Evolutionary conservation across 2,797 vertebrate species (phyloP).

Genomic region (Muscicapa comitata): DNA sequence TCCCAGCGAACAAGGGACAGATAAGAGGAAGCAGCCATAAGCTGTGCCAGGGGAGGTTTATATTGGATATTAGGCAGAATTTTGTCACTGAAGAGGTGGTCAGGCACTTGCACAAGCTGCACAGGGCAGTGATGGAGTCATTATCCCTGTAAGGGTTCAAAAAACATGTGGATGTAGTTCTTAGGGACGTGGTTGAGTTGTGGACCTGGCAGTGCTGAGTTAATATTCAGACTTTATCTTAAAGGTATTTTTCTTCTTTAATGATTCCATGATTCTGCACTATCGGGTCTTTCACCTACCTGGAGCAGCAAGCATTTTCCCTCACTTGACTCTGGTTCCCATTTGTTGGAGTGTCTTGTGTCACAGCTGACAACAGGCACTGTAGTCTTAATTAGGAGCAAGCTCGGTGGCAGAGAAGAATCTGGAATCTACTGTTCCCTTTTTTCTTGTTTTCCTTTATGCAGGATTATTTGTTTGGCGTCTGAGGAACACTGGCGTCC

Average conservation of each 20-base stretch:
- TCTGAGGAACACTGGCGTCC: constrained; percentile 62
- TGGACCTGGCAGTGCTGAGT: background rate
- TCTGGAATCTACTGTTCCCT: background rate
- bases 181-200: background rate
- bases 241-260: background rate
- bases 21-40: background rate
- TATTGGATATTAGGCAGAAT: background rate
- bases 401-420: background rate
- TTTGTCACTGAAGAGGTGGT: background rate
- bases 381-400: background rate
- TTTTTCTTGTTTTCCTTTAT: background rate
- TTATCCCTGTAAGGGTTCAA: background rate
- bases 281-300: background rate
- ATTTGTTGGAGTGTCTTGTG: background rate
- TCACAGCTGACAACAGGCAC: background rate
- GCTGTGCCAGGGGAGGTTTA: background rate
- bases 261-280: background rate
- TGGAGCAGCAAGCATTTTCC: background rate
- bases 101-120: background rate
- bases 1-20: background rate
- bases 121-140: background rate
- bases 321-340: background rate
- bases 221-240: background rate
- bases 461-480: constrained; percentile 77
- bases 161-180: background rate